Evolutionary conservation across 1,140 invertebrate species (phyloP).

Genomic region (Hycleus cichorii): DNA sequence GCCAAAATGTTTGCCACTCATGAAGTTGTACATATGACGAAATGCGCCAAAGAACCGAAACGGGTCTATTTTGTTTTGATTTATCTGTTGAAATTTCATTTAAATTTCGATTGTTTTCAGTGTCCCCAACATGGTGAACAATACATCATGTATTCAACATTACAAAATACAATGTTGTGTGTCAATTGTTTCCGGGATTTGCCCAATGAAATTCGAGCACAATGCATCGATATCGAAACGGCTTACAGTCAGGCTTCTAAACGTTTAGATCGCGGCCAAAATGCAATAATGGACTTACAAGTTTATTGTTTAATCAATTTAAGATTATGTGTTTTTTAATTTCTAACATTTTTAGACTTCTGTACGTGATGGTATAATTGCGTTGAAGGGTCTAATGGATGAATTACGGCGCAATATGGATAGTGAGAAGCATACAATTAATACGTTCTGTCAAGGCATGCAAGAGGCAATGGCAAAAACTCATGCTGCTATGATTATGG

Average conservation of each 20-base stretch:
- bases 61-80: slow-evolving; percentile 47
- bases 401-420: slow-evolving; percentile 59
- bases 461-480: slow-evolving; percentile 60
- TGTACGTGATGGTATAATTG: slow-evolving; percentile 55
- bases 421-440: slow-evolving; percentile 56
- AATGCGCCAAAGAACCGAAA: slow-evolving; percentile 58
- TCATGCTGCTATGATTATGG: slow-evolving; percentile 53
- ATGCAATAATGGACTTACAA: slow-evolving; percentile 39
- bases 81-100: no score
- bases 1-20: slow-evolving; percentile 69
- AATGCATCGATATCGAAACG: slow-evolving; percentile 64
- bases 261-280: slow-evolving; percentile 53
- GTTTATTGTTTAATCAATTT: no score
- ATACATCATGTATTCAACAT: slow-evolving; percentile 64
- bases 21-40: slow-evolving; percentile 64
- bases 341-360: slow-evolving; percentile 43
- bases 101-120: slow-evolving; percentile 38
- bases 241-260: slow-evolving; percentile 62
- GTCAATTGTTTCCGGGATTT: slow-evolving; percentile 64
- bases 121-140: slow-evolving; percentile 61
- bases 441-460: slow-evolving; percentile 58
- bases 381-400: slow-evolving; percentile 58
- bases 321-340: no score
- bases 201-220: slow-evolving; percentile 53
- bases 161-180: slow-evolving; percentile 60